Base-by-base conservation (phyloP, 2,888 invertebrate species). In the Oegoconia quadripuncta region DNA sequence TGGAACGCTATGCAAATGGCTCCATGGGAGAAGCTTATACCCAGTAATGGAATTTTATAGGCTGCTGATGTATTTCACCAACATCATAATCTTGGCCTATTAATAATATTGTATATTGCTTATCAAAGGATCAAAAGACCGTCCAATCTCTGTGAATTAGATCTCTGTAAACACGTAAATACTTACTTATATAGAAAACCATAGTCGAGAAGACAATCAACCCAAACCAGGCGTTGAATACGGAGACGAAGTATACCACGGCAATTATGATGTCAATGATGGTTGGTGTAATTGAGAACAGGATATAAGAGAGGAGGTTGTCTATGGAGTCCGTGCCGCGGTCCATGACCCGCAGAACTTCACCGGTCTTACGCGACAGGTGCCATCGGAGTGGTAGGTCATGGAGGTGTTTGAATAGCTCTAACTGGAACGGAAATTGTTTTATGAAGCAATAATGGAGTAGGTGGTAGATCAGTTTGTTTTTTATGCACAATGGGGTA, bases 241-340 rank as follows among this genome's bases (percentile, higher is more conserved):
- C 91, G 2, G 91, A 88, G 11, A 97, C 86, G 64, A 99, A 99
- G 75, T 92, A 99, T 2, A 95, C 80, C 12, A 98, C 92, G 1
- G 99, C 99, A 2, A 99, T 90, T 0, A 97, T 31, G 42, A 99
- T 97, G 71, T 99, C 99, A 9, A 95, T 82, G 41, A 99, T 91
- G 0, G 98, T 98, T 0, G 99, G 99, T 0, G 93, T 72, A 52
- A 99, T 98, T 29, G 96, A 96, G 82, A 98, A 98, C 27, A 98
- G 83, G 32, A 98, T 94, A 67, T 94, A 97, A 61, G 94, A 97
- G 1, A 99, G 89, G 7, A 99, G 88, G 74, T 94, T 97, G 80
- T 98, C 97, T 55, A 99, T 97, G 37, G 97, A 97, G 59, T 96
- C 97, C 0, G 98, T 98, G 50, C 99, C 99, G 45, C 99, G 90